These are phyloP conservation scores for Trachelus iudaicus DNA, from an alignment of 2,888 invertebrate species.

Conservation along the genomic window DNA sequence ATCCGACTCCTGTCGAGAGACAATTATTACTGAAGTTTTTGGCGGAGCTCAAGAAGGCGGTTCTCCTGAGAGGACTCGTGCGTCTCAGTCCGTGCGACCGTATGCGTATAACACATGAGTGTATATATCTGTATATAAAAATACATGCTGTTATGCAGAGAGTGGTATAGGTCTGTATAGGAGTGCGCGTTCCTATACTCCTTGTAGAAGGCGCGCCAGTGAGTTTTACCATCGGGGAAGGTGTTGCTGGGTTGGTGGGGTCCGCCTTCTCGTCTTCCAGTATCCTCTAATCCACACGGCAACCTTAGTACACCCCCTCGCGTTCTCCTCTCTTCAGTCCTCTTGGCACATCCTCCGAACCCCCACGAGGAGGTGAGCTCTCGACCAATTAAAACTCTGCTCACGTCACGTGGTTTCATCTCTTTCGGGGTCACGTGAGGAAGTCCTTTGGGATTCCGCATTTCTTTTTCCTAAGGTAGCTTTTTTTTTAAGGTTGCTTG, in stretches of 20 bases:
- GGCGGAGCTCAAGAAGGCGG: constrained; percentile 58
- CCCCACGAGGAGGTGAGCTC: constrained; percentile 32
- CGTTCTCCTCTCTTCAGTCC: constrained; percentile 20
- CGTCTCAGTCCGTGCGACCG: constrained; percentile 15
- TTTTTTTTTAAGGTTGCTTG: constrained; percentile 1
- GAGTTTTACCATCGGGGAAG: constrained; percentile 39
- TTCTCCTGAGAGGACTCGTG: constrained; percentile 36
- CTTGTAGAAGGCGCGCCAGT: constrained; percentile 9
- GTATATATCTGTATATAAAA: constrained; percentile 2
- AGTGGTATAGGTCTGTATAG: constrained; percentile 7
- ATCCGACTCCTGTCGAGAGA: constrained; percentile 60
- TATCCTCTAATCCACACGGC: constrained; percentile 51
- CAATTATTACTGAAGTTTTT: constrained; percentile 67
- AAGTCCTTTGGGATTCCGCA: constrained; percentile 15
- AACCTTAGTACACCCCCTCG: constrained; percentile 43
- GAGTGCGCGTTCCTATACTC: background rate
- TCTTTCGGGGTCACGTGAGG: constrained; percentile 22
- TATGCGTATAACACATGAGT: constrained; percentile 6
- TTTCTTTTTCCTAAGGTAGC: background rate
- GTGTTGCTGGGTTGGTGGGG: constrained; percentile 57
- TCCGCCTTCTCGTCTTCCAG: constrained; percentile 46
- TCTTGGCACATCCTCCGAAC: constrained; percentile 21
- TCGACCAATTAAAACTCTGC: constrained; percentile 64
- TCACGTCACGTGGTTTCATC: constrained; percentile 14
- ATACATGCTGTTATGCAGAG: constrained; percentile 1